phyloP scores from a whole-genome alignment of 2,797 vertebrate species.

The Tachyglossus aculeatus region DNA sequence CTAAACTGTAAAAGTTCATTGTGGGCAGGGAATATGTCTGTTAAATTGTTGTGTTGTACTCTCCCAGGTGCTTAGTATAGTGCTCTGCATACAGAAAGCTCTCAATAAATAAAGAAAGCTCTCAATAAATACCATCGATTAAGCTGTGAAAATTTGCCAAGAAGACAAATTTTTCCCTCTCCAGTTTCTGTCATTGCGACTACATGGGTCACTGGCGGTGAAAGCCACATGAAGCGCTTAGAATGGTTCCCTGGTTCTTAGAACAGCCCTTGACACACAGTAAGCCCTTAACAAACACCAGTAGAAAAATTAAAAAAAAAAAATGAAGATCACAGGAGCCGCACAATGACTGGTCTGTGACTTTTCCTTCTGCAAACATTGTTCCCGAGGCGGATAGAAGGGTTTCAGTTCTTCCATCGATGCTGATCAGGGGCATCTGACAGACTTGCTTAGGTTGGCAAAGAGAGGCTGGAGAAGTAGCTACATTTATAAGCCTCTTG shows the following conservation, averaged over 20 bases:
- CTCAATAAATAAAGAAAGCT: too few species aligned
- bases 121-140: neutral
- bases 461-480: slow-evolving; percentile 51
- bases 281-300: too few species aligned
- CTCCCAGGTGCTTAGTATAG: neutral
- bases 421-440: slow-evolving; percentile 36
- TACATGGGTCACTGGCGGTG: slow-evolving; percentile 5
- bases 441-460: slow-evolving; percentile 59
- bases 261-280: too few species aligned
- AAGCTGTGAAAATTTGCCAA: neutral
- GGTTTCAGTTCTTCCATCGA: slow-evolving; percentile 40
- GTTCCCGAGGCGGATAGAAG: slow-evolving; percentile 23
- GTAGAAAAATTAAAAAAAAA: too few species aligned
- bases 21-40: too few species aligned
- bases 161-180: too few species aligned
- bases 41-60: neutral
- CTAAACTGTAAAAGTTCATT: too few species aligned
- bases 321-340: too few species aligned
- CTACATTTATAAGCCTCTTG: slow-evolving; percentile 10
- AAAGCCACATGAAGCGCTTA: neutral
- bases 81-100: too few species aligned
- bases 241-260: too few species aligned
- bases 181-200: slow-evolving; percentile 17
- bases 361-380: neutral
- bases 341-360: neutral